These are phyloP conservation scores for Agapornis roseicollis DNA, from an alignment of 2,113 vertebrate species.

Conservation along the genomic window DNA sequence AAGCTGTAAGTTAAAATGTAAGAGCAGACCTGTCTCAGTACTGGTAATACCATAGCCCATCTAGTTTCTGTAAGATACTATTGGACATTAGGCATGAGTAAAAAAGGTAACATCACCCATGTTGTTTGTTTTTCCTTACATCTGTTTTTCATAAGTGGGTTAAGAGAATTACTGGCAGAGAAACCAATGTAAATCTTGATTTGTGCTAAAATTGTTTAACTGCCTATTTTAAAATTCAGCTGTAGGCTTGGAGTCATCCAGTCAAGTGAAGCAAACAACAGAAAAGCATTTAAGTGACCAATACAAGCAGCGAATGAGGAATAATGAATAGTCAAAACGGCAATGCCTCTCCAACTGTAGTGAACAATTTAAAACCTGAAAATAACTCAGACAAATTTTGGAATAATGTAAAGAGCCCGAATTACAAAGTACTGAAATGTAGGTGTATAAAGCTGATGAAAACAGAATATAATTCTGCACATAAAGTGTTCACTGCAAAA, in stretches of 20 bases:
- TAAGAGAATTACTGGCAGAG: not conserved
- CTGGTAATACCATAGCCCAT: not conserved
- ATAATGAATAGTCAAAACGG: not conserved
- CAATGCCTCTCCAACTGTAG: not conserved
- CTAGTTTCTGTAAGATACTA: not conserved
- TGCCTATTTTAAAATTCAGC: not conserved
- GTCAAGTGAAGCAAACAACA: not conserved
- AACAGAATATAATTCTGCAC: not conserved
- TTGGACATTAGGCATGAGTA: not conserved
- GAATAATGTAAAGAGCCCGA: not conserved
- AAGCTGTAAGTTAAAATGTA: not conserved
- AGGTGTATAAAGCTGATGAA: not conserved
- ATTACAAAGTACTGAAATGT: not conserved
- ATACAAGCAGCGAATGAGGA: not conserved
- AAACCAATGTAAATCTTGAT: not conserved
- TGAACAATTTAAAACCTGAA: not conserved
- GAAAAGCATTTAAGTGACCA: not conserved
- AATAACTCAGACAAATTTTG: not conserved
- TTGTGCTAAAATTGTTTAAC: not conserved
- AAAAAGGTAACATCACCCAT: not conserved
- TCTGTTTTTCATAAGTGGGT: not conserved
- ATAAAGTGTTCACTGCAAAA: not conserved
- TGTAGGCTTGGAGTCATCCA: not conserved
- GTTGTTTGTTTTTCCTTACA: not conserved
- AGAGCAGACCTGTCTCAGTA: not conserved